Percentiles rank a stretch among this genome's conserved stretches.
Conservation (phyloP, 2,888 invertebrate genomes). For the Dioctria rufipes region DNA sequence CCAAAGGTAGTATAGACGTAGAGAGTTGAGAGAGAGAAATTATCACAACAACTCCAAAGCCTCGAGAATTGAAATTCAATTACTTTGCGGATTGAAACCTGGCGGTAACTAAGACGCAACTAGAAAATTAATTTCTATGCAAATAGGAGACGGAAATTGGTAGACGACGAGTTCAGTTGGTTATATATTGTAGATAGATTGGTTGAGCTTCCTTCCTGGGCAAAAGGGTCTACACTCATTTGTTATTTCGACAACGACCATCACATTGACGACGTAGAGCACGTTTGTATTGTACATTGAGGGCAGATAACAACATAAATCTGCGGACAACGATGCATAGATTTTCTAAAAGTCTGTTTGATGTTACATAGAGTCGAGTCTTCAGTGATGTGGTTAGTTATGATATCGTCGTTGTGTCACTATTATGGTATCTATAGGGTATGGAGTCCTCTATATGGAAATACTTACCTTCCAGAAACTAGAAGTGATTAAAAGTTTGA, state of each 20-base stretch:
- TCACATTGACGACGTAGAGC: neutral
- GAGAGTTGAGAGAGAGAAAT: constrained; percentile 3
- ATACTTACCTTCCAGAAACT: constrained; percentile 3
- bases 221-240: constrained; percentile 26
- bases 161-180: constrained; percentile 10
- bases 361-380: neutral
- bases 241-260: constrained; percentile 12
- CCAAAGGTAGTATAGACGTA: neutral
- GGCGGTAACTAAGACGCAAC: constrained; percentile 31
- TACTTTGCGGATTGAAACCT: constrained; percentile 38
- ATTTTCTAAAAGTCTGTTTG: constrained; percentile 12
- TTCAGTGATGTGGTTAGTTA: constrained; percentile 8
- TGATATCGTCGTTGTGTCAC: constrained; percentile 15
- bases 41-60: constrained; percentile 26
- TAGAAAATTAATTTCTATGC: constrained; percentile 53
- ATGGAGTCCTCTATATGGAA: neutral
- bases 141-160: constrained; percentile 38
- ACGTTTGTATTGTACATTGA: constrained; percentile 4
- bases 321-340: constrained; percentile 29
- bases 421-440: neutral
- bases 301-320: constrained; percentile 36
- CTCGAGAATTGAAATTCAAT: constrained; percentile 40
- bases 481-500: constrained; percentile 43
- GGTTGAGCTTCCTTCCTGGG: neutral
- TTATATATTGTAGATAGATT: neutral